Evolutionary conservation across 2,797 vertebrate genomes (phyloP).

Genomic region (Tenualosa thibaudeaui): DNA sequence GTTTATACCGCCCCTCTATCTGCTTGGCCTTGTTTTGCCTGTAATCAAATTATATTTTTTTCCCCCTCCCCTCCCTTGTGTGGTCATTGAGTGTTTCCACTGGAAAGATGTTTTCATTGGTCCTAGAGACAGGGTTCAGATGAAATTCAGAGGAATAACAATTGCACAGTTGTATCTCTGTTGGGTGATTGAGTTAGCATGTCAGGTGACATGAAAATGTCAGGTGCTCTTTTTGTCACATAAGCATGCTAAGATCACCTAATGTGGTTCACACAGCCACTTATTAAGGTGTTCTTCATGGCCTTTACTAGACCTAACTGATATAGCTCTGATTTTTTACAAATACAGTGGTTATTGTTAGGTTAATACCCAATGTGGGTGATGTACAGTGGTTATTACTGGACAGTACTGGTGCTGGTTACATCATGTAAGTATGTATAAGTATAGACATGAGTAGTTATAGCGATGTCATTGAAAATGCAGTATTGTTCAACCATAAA

Average conservation of each 20-base stretch:
- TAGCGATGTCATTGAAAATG: not conserved
- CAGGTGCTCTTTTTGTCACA: conserved; percentile 36
- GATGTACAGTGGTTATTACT: too few relatives aligned
- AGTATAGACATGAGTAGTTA: not conserved
- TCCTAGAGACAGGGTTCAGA: not conserved
- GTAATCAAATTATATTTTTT: conserved; percentile 24
- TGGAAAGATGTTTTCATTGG: not conserved
- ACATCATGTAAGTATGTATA: too few relatives aligned
- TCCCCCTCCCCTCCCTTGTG: not conserved
- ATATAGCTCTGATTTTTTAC: too few relatives aligned
- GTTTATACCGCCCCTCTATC: not conserved
- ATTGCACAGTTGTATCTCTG: conserved; percentile 22
- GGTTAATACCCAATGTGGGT: too few relatives aligned
- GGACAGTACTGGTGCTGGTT: too few relatives aligned
- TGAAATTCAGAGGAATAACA: too few relatives aligned
- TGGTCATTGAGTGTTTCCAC: conserved; percentile 21
- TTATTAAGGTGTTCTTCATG: not conserved
- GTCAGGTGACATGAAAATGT: conserved; percentile 19
- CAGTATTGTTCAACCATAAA: not conserved
- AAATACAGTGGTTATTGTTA: too few relatives aligned
- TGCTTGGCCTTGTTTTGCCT: not conserved
- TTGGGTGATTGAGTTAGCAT: conserved; percentile 41
- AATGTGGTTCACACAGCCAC: not conserved
- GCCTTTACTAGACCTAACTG: not conserved
- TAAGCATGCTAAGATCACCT: conserved; percentile 39